A percentile compares a stretch with the other conserved stretches of the same genome.
These are phyloP conservation scores for Cetoscarus ocellatus DNA, from an alignment of 2,797 vertebrate genomes.

Conservation along the genomic window DNA sequence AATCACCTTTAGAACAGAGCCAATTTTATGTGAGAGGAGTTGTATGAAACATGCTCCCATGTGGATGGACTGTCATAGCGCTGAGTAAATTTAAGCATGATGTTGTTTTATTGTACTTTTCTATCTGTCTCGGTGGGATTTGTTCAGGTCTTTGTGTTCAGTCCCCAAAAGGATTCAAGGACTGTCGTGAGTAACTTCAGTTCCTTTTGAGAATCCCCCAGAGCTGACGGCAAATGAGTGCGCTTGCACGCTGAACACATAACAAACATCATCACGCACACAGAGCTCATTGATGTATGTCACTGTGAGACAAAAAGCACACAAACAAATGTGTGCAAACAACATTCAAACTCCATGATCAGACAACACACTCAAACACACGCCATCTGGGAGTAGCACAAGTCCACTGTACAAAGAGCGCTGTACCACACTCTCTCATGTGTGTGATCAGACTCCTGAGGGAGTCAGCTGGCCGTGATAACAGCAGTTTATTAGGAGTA, in stretches of 20 bases:
- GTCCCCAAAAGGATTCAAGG: slow-evolving; percentile 37
- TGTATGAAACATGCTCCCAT: neutral
- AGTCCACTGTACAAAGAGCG: slow-evolving; percentile 55
- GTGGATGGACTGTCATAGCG: slow-evolving; percentile 10
- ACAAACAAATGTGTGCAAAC: slow-evolving; percentile 45
- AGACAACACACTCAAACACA: neutral
- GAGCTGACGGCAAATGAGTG: slow-evolving; percentile 9
- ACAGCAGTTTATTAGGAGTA: slow-evolving; percentile 37
- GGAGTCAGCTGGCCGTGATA: slow-evolving; percentile 39
- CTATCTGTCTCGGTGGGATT: slow-evolving; percentile 40
- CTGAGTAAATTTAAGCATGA: slow-evolving; percentile 12
- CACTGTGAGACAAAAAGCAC: slow-evolving; percentile 31
- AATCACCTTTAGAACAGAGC: neutral
- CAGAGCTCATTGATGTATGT: slow-evolving; percentile 40
- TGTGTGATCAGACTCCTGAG: slow-evolving; percentile 46
- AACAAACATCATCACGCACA: slow-evolving; percentile 8
- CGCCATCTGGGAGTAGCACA: slow-evolving; percentile 58
- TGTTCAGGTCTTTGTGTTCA: slow-evolving; percentile 35
- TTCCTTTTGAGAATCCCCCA: slow-evolving; percentile 40
- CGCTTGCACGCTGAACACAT: slow-evolving; percentile 17
- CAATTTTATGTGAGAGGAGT: neutral
- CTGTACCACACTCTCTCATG: neutral
- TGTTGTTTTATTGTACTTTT: neutral
- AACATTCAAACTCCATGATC: slow-evolving; percentile 11
- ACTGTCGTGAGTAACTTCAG: slow-evolving; percentile 30